Evolutionary conservation across 2,113 vertebrate genomes (phyloP), one percentile per base, ranked within the genome.

Genomic region (Scartelaos histophorus): DNA sequence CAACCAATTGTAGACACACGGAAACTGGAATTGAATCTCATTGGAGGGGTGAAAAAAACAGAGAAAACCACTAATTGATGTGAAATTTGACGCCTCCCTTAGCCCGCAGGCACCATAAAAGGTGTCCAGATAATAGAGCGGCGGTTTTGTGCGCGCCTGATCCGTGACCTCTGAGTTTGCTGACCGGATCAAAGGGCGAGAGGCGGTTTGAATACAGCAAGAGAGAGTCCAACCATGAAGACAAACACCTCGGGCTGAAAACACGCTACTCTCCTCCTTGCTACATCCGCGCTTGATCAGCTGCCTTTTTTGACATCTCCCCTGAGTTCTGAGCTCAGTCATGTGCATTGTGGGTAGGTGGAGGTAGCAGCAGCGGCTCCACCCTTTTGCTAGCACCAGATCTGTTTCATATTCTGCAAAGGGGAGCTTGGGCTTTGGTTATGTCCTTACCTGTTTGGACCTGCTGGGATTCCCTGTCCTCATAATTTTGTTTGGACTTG

Each of bases 401-500:
- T 68, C 46, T 86, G 79, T 80, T 86, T 77, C 77, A 66, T 80
- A 76, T 87, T 80, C 70, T 75, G 71, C n/a, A 67, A 69, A 80
- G 51, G 25, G 73, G 73, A 85, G 82, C 82, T 84, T 24, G 66
- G 82, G 85, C 79, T 22, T 74, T 82, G 78, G 25, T 64, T 81
- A 66, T 77, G 70, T 81, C 71, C 58, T 70, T 77, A 83, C 90
- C 85, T 90, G 92, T 82, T 65, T 65, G 73, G 78, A 85, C 90
- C 80, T 86, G 85, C 76, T 76, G 86, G 84, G 82, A 81, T 73
- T 82, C 73, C 81, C 71, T 78, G 71, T 82, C 84, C 76, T 83
- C 83, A 74, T 85, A 87, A 88, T 86, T 87, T 84, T 61, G 81
- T 83, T 86, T 86, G 74, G 79, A 77, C 61, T 70, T 84, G 83